Evolutionary conservation across 2,113 vertebrate species (phyloP).

Genomic region (Haplotaxodon microlepis): DNA sequence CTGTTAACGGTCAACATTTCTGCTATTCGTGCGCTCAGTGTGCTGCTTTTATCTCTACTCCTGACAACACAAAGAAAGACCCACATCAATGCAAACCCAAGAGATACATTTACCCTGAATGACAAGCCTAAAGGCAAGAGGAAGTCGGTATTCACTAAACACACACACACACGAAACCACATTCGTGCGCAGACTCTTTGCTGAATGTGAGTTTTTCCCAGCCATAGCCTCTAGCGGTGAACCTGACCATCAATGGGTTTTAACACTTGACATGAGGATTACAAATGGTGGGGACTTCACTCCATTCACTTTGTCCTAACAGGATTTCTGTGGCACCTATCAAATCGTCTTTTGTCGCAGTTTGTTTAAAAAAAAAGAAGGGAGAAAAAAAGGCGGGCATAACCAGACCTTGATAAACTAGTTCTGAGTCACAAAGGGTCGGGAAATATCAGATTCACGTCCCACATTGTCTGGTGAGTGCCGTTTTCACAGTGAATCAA

Average conservation of each 20-base stretch:
- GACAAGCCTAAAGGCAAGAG: neutral
- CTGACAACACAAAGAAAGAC: neutral
- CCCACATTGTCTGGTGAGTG: neutral
- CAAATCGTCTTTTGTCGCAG: conserved; percentile 23
- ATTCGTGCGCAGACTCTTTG: neutral
- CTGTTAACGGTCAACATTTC: neutral
- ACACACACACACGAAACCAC: neutral
- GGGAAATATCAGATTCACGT: neutral
- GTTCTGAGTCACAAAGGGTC: neutral
- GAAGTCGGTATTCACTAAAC: neutral
- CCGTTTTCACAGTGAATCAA: neutral
- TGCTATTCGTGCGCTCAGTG: neutral
- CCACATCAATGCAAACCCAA: conserved; percentile 7
- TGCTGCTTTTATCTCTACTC: neutral
- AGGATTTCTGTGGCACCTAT: conserved; percentile 13
- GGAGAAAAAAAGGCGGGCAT: neutral
- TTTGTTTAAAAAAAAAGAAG: neutral
- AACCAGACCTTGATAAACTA: neutral
- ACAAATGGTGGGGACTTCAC: neutral
- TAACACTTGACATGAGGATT: conserved; percentile 16
- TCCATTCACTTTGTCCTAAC: neutral
- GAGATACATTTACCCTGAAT: neutral
- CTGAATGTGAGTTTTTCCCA: conserved; percentile 2
- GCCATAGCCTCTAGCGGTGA: conserved; percentile 15
- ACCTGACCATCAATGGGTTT: conserved; percentile 30